Evolutionary conservation across 2,888 invertebrate genomes (phyloP), one percentile per base, ranked within the genome.

Genomic region (Oligia strigilis): DNA sequence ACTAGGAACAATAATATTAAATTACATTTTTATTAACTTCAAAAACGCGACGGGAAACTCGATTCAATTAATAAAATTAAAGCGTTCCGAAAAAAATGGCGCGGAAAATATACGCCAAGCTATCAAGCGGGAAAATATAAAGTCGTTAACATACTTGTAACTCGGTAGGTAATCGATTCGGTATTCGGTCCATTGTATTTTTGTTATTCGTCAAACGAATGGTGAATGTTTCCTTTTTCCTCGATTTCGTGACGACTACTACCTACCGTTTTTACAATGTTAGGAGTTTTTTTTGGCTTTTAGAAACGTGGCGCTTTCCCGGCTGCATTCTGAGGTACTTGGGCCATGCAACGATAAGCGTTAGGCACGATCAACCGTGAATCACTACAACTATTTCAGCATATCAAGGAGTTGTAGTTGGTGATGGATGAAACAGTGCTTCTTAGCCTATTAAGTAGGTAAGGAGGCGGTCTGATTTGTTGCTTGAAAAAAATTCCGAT

Each of bases 11-110:
- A 84, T 82, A 71, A 82, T 84, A 81, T 82, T 80, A 77, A 82
- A 81, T 84, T 78, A 66, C 55, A 77, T 89, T 83, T 88, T 87
- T 82, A 87, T 83, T 81, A 77, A 73, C 81, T 62, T 81, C 13
- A 82, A 79, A n/a, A 87, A 84, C 85, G 86, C 86, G 60, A 85
- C 75, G 67, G 55, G 65, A 55, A 85, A 83, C 62, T 67, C 19
- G 62, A 81, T 78, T 76, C 75, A 46, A 81, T 73, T 80, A 74
- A 77, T 77, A 78, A 83, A 75, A 36, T 70, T 40, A 80, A 73
- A 70, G 67, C 66, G 77, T 70, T 86, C 55, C 58, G 29, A 40
- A 67, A 72, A 75, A 87, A 81, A 40, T 71, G 36, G 64, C 46
- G 43, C 62, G 67, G 19, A 58, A 84, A 82, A 83, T 80, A 71